Percentiles rank a stretch among this genome's conserved stretches.
Evolutionary conservation across 2,113 vertebrate species (phyloP).

Genomic region (Equus przewalskii): DNA sequence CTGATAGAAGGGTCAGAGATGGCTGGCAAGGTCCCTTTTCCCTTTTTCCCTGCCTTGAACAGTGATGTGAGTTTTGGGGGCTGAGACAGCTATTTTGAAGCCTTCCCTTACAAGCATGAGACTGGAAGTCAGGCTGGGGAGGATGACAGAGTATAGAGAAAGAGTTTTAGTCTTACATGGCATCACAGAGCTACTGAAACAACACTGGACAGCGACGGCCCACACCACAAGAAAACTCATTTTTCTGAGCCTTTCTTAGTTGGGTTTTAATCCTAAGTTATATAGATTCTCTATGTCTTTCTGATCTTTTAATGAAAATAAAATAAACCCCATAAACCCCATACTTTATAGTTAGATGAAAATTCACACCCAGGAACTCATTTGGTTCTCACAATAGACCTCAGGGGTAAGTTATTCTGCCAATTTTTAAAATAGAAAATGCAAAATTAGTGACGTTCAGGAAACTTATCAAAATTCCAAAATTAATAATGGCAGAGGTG

Average conservation of each 20-base stretch:
- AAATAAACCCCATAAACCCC: neutral
- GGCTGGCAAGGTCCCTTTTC: neutral
- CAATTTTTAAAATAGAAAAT: neutral
- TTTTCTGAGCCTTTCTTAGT: neutral
- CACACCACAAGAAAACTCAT: neutral
- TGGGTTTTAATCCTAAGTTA: neutral
- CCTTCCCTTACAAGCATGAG: neutral
- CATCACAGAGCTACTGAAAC: neutral
- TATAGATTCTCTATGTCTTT: neutral
- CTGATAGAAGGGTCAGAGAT: neutral
- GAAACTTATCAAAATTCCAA: neutral
- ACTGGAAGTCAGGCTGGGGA: neutral
- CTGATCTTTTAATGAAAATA: neutral
- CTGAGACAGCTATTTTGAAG: neutral
- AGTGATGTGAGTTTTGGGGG: neutral
- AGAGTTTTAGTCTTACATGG: neutral
- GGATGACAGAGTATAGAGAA: neutral
- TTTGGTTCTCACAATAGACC: neutral
- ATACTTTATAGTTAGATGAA: neutral
- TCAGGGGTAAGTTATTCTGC: neutral
- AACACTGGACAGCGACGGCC: neutral
- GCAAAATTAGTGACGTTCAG: neutral
- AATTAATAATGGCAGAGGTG: neutral
- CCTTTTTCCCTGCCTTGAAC: neutral
- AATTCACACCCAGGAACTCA: neutral